Conservation (phyloP, 2,797 vertebrate genomes). For the Lithobates pipiens region DNA sequence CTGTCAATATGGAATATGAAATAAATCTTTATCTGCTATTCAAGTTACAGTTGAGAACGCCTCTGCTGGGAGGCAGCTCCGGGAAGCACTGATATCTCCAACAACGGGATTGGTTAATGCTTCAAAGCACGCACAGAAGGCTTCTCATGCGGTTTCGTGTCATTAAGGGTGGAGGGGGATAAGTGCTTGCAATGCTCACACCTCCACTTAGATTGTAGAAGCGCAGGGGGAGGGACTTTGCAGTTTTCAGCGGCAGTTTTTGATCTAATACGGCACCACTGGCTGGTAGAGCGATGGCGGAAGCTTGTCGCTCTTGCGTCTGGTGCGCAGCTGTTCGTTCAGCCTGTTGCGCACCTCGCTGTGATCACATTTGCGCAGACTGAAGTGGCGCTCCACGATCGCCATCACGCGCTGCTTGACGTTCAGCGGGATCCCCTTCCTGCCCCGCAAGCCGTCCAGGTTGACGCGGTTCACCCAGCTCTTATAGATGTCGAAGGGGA, state of each 20-base stretch:
- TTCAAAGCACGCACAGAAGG: too few species aligned
- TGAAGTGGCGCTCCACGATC: constrained; percentile 50
- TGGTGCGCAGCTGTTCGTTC: constrained; percentile 50
- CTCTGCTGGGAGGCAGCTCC: too few species aligned
- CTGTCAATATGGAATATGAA: too few species aligned
- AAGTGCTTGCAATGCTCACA: not conserved
- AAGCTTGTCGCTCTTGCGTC: constrained; percentile 42
- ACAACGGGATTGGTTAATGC: too few species aligned
- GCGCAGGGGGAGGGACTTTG: too few species aligned
- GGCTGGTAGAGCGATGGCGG: constrained; percentile 11
- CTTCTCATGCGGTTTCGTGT: too few species aligned
- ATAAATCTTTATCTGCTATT: too few species aligned
- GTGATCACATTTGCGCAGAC: constrained; percentile 34
- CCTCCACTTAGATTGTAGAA: not conserved
- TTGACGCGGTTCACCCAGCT: constrained; percentile 53
- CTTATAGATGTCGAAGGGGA: constrained; percentile 53
- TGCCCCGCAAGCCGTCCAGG: constrained; percentile 49
- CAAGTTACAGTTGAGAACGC: too few species aligned
- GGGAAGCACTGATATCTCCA: too few species aligned
- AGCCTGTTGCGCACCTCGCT: constrained; percentile 54
- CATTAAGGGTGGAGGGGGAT: not conserved
- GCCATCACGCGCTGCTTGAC: constrained; percentile 48
- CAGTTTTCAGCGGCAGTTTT: too few species aligned
- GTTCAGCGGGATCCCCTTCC: constrained; percentile 51
- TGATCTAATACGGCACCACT: not conserved